phyloP scores from a whole-genome alignment of 2,888 invertebrate species.

The Xanthorhoe spadicearia region DNA sequence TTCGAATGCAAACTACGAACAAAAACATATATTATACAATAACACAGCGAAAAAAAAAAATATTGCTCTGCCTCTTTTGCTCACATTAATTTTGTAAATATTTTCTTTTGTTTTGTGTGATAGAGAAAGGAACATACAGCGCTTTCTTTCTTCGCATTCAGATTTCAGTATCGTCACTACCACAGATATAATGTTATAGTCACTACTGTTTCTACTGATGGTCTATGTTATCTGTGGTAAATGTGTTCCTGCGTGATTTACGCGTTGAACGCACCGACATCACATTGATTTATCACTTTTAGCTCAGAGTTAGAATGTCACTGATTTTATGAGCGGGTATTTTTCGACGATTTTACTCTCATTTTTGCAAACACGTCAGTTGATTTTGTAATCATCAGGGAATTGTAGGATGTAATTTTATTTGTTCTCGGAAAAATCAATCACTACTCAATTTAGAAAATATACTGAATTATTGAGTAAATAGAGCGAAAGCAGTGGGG shows the following conservation, averaged over 20 bases:
- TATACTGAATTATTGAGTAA: neutral
- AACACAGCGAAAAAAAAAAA: no score
- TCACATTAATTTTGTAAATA: no score
- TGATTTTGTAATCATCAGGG: constrained; percentile 19
- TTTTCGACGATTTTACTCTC: constrained; percentile 29
- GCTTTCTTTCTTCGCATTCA: no score
- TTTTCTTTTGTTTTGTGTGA: no score
- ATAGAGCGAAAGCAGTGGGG: neutral
- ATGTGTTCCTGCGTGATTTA: constrained; percentile 39
- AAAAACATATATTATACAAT: no score
- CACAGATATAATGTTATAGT: no score
- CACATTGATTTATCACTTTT: constrained; percentile 43
- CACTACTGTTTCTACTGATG: constrained; percentile 27
- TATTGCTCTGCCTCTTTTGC: no score
- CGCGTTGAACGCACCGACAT: constrained; percentile 43
- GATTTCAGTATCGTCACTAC: neutral
- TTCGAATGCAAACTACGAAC: no score
- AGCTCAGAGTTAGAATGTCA: constrained; percentile 41
- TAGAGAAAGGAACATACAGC: no score
- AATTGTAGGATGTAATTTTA: neutral
- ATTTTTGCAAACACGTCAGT: constrained; percentile 18
- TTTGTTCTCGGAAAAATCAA: neutral
- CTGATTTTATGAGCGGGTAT: constrained; percentile 34
- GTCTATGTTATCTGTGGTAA: constrained; percentile 13
- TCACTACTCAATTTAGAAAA: neutral